Percentiles rank a stretch among this genome's conserved stretches.
phyloP scores from a whole-genome alignment of 2,113 vertebrate genomes.

The Neodontobutis hainanensis region DNA sequence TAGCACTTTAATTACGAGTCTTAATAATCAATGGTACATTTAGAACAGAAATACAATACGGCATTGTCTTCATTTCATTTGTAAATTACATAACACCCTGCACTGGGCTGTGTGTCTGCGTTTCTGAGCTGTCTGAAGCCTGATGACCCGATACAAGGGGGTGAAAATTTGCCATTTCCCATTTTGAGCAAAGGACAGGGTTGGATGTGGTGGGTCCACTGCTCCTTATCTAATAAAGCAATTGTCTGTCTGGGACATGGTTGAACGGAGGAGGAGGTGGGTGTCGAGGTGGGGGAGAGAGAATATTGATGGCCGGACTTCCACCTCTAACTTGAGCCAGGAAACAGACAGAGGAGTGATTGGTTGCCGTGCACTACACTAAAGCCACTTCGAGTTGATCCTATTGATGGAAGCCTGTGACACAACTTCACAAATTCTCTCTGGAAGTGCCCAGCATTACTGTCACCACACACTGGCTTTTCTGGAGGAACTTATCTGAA shows the following conservation, averaged over 20 bases:
- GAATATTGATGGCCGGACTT: constrained; percentile 65
- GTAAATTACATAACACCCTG: not conserved
- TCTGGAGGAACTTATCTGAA: constrained; percentile 2
- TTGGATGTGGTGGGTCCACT: constrained; percentile 31
- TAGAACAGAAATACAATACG: no score
- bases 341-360: constrained; percentile 47
- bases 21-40: no score
- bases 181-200: not conserved
- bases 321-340: constrained; percentile 41
- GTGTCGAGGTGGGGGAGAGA: constrained; percentile 16
- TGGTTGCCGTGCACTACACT: constrained; percentile 40
- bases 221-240: constrained; percentile 61
- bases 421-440: constrained; percentile 33
- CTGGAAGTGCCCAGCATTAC: not conserved
- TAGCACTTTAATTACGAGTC: no score
- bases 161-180: constrained; percentile 7
- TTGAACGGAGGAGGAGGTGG: constrained; percentile 1
- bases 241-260: constrained; percentile 37
- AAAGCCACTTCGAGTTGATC: constrained; percentile 42
- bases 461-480: constrained; percentile 7
- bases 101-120: not conserved
- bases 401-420: constrained; percentile 43
- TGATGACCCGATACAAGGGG: constrained; percentile 1
- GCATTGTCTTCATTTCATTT: no score
- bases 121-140: not conserved